phyloP scores from a whole-genome alignment of 2,888 invertebrate species.

The Catocala fraxini region DNA sequence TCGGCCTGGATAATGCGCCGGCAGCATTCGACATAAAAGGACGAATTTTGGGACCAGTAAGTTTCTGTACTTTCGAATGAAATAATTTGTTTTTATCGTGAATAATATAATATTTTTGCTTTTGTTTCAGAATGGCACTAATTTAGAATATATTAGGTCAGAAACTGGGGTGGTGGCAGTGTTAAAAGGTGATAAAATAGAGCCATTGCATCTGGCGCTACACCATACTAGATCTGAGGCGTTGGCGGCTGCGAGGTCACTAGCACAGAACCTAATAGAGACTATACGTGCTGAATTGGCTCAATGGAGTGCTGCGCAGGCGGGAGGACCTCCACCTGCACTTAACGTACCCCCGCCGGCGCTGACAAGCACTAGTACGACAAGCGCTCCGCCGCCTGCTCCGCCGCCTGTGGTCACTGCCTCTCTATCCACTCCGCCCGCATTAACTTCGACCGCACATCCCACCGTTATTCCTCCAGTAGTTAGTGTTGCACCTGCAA shows the following conservation, averaged over 20 bases:
- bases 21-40: constrained; percentile 92
- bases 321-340: constrained; percentile 79
- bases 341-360: constrained; percentile 78
- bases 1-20: constrained; percentile 93
- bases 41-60: constrained; percentile 90
- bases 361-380: constrained; percentile 71
- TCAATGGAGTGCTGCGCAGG: constrained; percentile 81
- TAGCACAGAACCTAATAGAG: constrained; percentile 93
- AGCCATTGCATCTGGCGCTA: constrained; percentile 92
- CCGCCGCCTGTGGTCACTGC: constrained; percentile 72
- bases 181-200: constrained; percentile 90
- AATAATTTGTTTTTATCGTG: constrained; percentile 17
- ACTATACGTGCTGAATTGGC: constrained; percentile 90
- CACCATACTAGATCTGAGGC: constrained; percentile 92
- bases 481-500: constrained; percentile 76
- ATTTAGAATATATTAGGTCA: constrained; percentile 92
- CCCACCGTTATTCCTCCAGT: constrained; percentile 74
- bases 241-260: constrained; percentile 90
- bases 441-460: constrained; percentile 69
- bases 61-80: constrained; percentile 44
- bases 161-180: constrained; percentile 93
- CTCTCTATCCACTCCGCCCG: constrained; percentile 69
- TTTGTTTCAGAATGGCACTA: constrained; percentile 88
- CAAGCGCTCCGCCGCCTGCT: constrained; percentile 69
- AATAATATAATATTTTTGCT: constrained; percentile 16